Base-by-base conservation (phyloP, 35 echinoderm and acorn worm genomes). In the Ptychodera flava region DNA sequence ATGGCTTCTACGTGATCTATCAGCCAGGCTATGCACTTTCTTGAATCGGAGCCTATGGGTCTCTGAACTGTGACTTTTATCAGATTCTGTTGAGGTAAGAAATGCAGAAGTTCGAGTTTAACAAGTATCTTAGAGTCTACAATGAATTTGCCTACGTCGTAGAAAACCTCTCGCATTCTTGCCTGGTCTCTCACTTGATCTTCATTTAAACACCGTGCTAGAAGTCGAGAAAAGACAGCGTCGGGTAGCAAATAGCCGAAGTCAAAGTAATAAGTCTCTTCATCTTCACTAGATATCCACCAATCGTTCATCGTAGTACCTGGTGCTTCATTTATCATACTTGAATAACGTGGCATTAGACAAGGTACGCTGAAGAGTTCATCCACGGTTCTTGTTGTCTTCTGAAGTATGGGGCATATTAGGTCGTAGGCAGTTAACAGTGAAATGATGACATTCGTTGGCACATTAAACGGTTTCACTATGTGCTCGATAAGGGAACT, bases 181-280 rank as follows among this genome's bases (percentile, higher is more conserved):
- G 45, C 6, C 6, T 6, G 45, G 45, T 64, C 45, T 6, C 6
- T 22, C 45, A 64, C 45, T 22, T 64, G 6, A 64, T 6, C 6
- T 22, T 6, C 6, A 22, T 64, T 64, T 12, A 64, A 12, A 31
- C 87, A 89, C 28, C 38, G 35, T 30, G 87, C 53, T 31, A 89
- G 27, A 0, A 89, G 79, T 33, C 87, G 87, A 32, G 32, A 75
- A 53, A 82, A 89, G 30, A 89, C 45, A 29, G 75, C 45, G 35
- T 33, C 34, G 12, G 87, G 64, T 53, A 82, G 16, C 0, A 89
- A 81, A 27, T 52, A 16, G 6, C 37, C 76, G 80, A 89, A 89
- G 29, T 89, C 87, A 64, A 89, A 89, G 53, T 89, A 89, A 52
- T 82, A 83, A 36, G 80, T 53, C 34, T 38, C 38, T 15, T 64